phyloP scores from a whole-genome alignment of 2,888 invertebrate genomes.

The Lasioglossum leucozonium region DNA sequence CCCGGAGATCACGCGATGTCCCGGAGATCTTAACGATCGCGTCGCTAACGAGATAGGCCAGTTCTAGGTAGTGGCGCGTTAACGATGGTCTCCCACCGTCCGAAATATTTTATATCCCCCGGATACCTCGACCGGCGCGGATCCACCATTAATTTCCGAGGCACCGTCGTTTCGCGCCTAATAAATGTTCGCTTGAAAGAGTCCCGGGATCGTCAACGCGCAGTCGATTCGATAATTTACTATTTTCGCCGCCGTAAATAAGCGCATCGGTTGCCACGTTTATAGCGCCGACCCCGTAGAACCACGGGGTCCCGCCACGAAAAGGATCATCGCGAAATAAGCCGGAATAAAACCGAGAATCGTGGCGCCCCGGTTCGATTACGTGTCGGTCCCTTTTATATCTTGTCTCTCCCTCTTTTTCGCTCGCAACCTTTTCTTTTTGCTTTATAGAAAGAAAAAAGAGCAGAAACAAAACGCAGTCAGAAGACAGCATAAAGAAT shows the following conservation, averaged over 20 bases:
- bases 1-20: slow-evolving; percentile 68
- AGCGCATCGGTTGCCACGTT: slow-evolving; percentile 57
- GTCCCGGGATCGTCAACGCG: slow-evolving; percentile 53
- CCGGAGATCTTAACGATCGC: slow-evolving; percentile 74
- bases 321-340: slow-evolving; percentile 47
- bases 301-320: slow-evolving; percentile 13
- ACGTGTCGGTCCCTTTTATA: slow-evolving; percentile 37
- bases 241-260: slow-evolving; percentile 66
- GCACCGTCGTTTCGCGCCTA: slow-evolving; percentile 71
- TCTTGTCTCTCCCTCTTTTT: neutral
- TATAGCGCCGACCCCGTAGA: slow-evolving; percentile 40
- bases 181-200: slow-evolving; percentile 66
- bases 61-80: slow-evolving; percentile 74
- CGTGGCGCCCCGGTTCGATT: slow-evolving; percentile 24
- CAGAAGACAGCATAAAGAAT: slow-evolving; percentile 30
- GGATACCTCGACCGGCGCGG: slow-evolving; percentile 48
- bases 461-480: slow-evolving; percentile 5
- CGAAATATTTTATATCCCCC: slow-evolving; percentile 73
- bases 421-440: neutral
- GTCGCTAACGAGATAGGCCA: slow-evolving; percentile 75
- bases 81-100: slow-evolving; percentile 70
- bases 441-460: neutral
- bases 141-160: slow-evolving; percentile 73
- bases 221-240: slow-evolving; percentile 72
- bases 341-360: slow-evolving; percentile 32